Percentiles rank a stretch among this genome's conserved stretches.
phyloP scores from a whole-genome alignment of 2,113 vertebrate genomes.

The Amblyornis subalaris region DNA sequence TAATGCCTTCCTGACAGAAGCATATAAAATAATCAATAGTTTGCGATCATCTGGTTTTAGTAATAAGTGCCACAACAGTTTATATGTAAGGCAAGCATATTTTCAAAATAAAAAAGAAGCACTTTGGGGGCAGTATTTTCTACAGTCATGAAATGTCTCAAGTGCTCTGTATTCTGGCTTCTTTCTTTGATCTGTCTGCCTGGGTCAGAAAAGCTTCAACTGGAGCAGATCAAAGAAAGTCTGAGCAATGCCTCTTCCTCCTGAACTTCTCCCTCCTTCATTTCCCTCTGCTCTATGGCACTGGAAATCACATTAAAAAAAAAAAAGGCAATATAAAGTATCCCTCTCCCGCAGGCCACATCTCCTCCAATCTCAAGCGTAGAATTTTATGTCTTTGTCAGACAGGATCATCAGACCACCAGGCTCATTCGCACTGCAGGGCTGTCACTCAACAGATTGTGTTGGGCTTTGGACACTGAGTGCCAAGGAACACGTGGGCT shows the following conservation, averaged over 20 bases:
- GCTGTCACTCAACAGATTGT: neutral
- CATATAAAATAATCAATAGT: conserved; percentile 15
- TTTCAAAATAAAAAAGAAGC: conserved; percentile 28
- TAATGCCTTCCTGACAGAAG: neutral
- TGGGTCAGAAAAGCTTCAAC: conserved; percentile 58
- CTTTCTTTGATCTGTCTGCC: conserved; percentile 57
- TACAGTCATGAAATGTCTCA: conserved; percentile 31
- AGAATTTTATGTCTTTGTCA: neutral
- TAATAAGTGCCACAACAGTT: conserved; percentile 23
- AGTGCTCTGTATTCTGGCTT: conserved; percentile 30
- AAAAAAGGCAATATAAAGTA: neutral
- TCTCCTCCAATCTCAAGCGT: neutral
- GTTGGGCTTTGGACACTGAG: neutral
- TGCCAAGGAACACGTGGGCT: accelerated
- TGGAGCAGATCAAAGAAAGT: conserved; percentile 59
- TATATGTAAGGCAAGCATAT: conserved; percentile 8
- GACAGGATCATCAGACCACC: neutral
- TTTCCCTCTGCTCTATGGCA: neutral
- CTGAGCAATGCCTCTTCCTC: conserved; percentile 36
- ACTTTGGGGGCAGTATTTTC: conserved; percentile 50
- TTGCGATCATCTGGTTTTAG: conserved; percentile 48
- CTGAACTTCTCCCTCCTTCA: neutral
- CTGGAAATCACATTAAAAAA: neutral
- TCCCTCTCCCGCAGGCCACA: accelerated
- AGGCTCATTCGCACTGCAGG: neutral